phyloP scores from a whole-genome alignment of 2,797 vertebrate genomes.

The Saxicola maurus region DNA sequence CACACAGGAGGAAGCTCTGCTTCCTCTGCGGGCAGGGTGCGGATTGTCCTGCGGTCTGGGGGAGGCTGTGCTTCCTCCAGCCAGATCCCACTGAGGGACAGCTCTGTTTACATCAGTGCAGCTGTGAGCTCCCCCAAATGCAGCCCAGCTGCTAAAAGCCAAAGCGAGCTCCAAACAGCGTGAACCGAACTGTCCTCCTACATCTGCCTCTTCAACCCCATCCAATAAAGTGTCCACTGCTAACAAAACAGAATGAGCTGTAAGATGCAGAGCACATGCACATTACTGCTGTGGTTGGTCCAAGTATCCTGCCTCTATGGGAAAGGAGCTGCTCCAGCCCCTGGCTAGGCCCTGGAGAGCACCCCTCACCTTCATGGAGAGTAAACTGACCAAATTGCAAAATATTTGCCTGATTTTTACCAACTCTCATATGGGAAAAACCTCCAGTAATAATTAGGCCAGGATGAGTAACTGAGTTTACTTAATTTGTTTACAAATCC shows the following conservation, averaged over 20 bases:
- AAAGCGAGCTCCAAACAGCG: not conserved
- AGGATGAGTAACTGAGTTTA: not conserved
- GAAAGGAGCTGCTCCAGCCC: not conserved
- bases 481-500: not conserved
- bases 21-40: not conserved
- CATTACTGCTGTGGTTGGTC: rapidly evolving
- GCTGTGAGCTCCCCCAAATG: constrained; percentile 13
- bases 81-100: not conserved
- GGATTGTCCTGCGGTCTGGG: rapidly evolving
- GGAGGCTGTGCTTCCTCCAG: not conserved
- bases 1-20: not conserved
- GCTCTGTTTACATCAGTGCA: constrained; percentile 15
- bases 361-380: not conserved
- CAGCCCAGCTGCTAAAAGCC: constrained; percentile 10
- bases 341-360: not conserved
- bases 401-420: not conserved
- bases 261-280: not conserved
- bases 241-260: not conserved
- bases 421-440: not conserved
- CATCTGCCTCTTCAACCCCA: not conserved
- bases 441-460: not conserved
- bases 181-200: not conserved
- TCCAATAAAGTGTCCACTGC: not conserved
- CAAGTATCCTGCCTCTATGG: not conserved
- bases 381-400: not conserved